Evolutionary conservation across 2,113 vertebrate species (phyloP).

Genomic region (Callionymus lyra): DNA sequence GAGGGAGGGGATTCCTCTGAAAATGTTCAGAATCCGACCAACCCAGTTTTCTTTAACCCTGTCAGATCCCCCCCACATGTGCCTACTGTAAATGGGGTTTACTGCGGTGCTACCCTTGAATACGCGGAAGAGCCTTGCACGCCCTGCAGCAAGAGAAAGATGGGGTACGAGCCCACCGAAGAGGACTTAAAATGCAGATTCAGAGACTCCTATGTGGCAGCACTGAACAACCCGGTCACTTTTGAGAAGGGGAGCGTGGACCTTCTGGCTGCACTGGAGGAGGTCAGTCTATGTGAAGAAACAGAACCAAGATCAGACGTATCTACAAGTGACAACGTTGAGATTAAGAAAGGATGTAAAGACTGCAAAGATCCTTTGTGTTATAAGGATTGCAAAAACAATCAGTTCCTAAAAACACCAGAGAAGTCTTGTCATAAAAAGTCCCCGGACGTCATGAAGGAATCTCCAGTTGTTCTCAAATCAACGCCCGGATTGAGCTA

Average conservation of each 20-base stretch:
- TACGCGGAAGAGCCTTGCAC: constrained; percentile 50
- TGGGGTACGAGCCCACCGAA: constrained; percentile 39
- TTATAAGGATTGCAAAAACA: constrained; percentile 7
- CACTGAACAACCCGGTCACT: constrained; percentile 66
- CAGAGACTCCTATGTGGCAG: constrained; percentile 70
- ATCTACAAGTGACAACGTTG: constrained; percentile 15
- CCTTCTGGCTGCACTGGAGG: constrained; percentile 60
- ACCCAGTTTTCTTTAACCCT: constrained; percentile 41
- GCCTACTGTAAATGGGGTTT: constrained; percentile 22
- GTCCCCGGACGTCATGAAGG: constrained; percentile 29
- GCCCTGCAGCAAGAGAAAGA: constrained; percentile 49
- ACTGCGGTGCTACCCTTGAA: constrained; percentile 24
- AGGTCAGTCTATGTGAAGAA: constrained; percentile 32
- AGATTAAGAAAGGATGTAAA: constrained; percentile 27
- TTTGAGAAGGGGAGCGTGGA: constrained; percentile 59
- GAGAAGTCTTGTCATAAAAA: constrained; percentile 13
- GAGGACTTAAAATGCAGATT: constrained; percentile 60
- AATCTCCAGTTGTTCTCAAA: constrained; percentile 28
- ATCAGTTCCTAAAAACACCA: not conserved
- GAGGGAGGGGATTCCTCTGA: constrained; percentile 26
- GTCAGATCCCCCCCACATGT: constrained; percentile 50
- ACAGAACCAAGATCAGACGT: constrained; percentile 19
- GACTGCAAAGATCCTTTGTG: constrained; percentile 25
- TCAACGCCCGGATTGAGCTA: constrained; percentile 29
- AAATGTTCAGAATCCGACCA: constrained; percentile 17